Evolutionary conservation across 2,113 vertebrate genomes (phyloP).

Genomic region (Phylloscopus trochiloides): DNA sequence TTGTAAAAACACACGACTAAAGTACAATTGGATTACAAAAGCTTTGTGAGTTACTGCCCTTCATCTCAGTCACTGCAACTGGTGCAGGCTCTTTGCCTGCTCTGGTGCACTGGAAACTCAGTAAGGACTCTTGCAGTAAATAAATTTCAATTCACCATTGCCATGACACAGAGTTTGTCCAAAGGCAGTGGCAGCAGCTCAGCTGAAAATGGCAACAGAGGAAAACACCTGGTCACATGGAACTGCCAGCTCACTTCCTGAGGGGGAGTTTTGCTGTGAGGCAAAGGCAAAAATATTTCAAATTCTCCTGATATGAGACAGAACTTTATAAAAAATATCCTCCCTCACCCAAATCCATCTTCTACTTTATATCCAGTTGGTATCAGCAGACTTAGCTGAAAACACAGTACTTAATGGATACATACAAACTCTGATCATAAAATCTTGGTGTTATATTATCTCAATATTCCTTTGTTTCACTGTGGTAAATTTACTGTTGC

Average conservation of each 20-base stretch:
- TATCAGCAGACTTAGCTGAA: not conserved
- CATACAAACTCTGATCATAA: not conserved
- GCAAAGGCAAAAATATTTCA: not conserved
- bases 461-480: not conserved
- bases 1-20: not conserved
- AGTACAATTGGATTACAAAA: constrained; percentile 14
- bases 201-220: not conserved
- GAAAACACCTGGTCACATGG: not conserved
- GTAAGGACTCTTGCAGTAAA: not conserved
- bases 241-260: not conserved
- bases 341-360: not conserved
- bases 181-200: not conserved
- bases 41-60: not conserved
- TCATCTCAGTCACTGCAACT: not conserved
- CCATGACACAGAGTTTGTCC: not conserved
- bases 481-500: not conserved
- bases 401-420: not conserved
- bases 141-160: not conserved
- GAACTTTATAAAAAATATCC: not conserved
- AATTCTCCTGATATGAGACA: not conserved
- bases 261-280: not conserved
- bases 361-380: not conserved
- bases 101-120: not conserved
- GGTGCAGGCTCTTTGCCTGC: not conserved
- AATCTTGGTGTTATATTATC: not conserved